These are phyloP conservation scores for Luehdorfia chinensis DNA, from an alignment of 1,140 invertebrate genomes.

Conservation along the genomic window DNA sequence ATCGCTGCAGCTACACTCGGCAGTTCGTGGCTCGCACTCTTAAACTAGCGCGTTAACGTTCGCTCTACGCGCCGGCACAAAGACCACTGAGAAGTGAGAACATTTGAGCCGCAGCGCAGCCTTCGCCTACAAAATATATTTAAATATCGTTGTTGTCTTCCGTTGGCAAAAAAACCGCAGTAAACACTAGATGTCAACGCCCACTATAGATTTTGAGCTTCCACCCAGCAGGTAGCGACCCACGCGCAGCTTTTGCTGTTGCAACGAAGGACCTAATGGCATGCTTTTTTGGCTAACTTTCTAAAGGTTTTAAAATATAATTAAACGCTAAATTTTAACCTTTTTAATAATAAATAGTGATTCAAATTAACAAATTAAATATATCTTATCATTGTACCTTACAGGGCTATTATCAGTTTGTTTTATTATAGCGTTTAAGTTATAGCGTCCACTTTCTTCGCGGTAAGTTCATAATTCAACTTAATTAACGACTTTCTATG, in stretches of 20 bases:
- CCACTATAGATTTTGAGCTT: constrained; percentile 47
- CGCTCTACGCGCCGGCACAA: constrained; percentile 44
- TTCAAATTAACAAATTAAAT: too few species aligned
- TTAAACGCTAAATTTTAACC: too few species aligned
- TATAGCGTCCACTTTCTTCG: too few species aligned
- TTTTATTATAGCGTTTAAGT: too few species aligned
- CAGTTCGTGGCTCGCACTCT: constrained; percentile 36
- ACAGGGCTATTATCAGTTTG: too few species aligned
- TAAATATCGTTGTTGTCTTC: constrained; percentile 63
- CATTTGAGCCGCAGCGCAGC: constrained; percentile 25
- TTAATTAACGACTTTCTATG: too few species aligned
- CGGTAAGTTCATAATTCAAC: too few species aligned
- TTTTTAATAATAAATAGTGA: too few species aligned
- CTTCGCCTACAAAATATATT: constrained; percentile 45
- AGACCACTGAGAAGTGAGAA: constrained; percentile 60
- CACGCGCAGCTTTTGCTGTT: constrained; percentile 38
- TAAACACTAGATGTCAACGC: constrained; percentile 67
- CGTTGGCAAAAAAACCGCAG: constrained; percentile 56
- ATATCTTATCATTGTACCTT: too few species aligned
- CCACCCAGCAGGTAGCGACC: constrained; percentile 47
- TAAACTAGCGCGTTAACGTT: constrained; percentile 41
- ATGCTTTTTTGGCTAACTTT: constrained; percentile 11
- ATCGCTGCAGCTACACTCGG: constrained; percentile 70
- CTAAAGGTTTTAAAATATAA: not conserved
- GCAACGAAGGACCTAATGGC: constrained; percentile 22